These are phyloP conservation scores for Episyrphus balteatus DNA, from an alignment of 1,140 invertebrate genomes.

Conservation along the genomic window DNA sequence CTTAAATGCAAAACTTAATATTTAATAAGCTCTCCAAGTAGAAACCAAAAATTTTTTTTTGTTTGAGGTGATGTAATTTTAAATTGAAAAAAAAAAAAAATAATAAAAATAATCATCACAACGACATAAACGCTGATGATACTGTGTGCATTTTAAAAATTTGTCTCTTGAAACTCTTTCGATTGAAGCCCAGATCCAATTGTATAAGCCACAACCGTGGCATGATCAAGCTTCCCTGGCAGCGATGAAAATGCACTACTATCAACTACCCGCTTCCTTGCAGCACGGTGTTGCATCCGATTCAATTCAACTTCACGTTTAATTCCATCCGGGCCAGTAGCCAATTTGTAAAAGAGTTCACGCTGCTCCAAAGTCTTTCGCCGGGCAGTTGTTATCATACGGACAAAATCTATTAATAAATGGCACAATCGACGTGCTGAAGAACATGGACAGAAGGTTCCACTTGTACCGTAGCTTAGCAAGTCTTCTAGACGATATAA, in stretches of 20 bases:
- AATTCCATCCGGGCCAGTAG: conserved; percentile 50
- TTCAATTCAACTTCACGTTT: conserved; percentile 59
- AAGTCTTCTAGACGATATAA: conserved; percentile 71
- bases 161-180: conserved; percentile 33
- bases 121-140: no score
- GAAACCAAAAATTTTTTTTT: no score
- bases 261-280: conserved; percentile 29
- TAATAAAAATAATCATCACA: no score
- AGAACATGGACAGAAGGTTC: conserved; percentile 41
- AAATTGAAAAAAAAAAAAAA: neutral
- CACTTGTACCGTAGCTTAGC: conserved; percentile 59
- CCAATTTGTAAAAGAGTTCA: conserved; percentile 61
- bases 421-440: conserved; percentile 57
- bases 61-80: no score
- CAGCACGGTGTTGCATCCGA: conserved; percentile 44
- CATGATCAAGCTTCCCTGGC: conserved; percentile 89
- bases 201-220: conserved; percentile 72
- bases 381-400: conserved; percentile 65
- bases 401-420: conserved; percentile 66
- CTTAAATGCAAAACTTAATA: no score
- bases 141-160: conserved; percentile 24
- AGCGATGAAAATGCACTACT: conserved; percentile 45
- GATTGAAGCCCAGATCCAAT: conserved; percentile 44
- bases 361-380: conserved; percentile 67
- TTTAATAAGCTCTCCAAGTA: no score